Percentiles rank a stretch among this genome's conserved stretches.
phyloP scores from a whole-genome alignment of 1,140 invertebrate species.

The Melitaea cinxia region DNA sequence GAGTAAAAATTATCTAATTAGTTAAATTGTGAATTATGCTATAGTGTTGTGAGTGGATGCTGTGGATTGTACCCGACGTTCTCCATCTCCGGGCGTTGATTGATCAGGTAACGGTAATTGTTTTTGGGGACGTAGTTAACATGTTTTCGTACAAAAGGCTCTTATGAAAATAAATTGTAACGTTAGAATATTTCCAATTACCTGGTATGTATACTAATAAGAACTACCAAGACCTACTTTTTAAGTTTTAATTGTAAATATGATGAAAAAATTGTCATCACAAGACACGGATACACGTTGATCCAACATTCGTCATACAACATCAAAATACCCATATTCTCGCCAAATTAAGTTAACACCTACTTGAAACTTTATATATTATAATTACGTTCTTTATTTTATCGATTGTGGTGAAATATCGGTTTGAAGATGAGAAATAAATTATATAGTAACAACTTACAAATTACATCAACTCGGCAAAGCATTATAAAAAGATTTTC shows the following conservation, averaged over 20 bases:
- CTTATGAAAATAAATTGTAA: neutral
- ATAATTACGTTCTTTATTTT: neutral
- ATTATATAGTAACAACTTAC: too few species aligned
- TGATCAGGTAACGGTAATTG: slow-evolving; percentile 77
- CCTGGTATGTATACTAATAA: neutral
- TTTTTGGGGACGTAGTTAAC: slow-evolving; percentile 66
- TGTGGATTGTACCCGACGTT: slow-evolving; percentile 39
- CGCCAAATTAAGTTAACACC: slow-evolving; percentile 5
- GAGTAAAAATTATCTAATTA: slow-evolving; percentile 50
- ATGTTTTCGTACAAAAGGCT: neutral
- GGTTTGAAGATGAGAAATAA: too few species aligned
- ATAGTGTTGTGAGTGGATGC: slow-evolving; percentile 50
- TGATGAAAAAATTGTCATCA: neutral
- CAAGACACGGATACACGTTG: slow-evolving; percentile 19
- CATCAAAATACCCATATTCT: slow-evolving; percentile 16
- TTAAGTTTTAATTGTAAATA: neutral
- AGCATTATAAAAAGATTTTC: too few species aligned
- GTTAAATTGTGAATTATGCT: slow-evolving; percentile 53
- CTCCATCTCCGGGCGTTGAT: slow-evolving; percentile 47
- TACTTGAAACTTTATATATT: neutral
- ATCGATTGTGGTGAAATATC: neutral
- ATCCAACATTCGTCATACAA: slow-evolving; percentile 29
- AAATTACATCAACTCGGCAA: too few species aligned
- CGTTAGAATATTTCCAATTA: neutral
- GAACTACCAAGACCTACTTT: neutral